Percentiles rank a stretch among this genome's conserved stretches.
phyloP scores from a whole-genome alignment of 2,797 vertebrate genomes.

The Neoniphon sammara region DNA sequence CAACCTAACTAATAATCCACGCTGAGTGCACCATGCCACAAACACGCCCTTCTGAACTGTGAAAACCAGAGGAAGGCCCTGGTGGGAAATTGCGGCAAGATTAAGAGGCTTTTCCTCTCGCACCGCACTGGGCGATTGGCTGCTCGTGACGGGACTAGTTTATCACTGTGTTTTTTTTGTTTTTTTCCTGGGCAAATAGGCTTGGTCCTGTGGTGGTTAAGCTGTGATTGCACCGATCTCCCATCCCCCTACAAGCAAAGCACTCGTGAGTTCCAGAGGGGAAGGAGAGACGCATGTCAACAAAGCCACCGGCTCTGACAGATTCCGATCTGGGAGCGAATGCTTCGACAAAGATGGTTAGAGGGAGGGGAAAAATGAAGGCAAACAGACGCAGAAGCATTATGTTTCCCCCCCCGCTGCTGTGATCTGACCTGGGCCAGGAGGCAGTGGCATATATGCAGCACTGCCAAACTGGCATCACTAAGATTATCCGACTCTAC shows the following conservation, averaged over 20 bases:
- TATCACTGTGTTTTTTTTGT: conserved; percentile 2
- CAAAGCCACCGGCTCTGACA: conserved; percentile 54
- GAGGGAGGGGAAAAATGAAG: conserved; percentile 33
- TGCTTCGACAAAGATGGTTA: conserved; percentile 28
- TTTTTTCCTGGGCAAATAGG: conserved; percentile 41
- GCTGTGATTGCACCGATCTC: conserved; percentile 34
- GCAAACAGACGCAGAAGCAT: conserved; percentile 50
- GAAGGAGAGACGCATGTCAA: conserved; percentile 40
- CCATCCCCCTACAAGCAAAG: conserved; percentile 31
- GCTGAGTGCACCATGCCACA: conserved; percentile 6
- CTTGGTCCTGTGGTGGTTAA: conserved; percentile 19
- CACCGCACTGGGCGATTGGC: conserved; percentile 34
- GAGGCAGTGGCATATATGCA: conserved; percentile 51
- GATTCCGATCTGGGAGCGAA: conserved; percentile 56
- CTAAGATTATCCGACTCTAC: conserved; percentile 72
- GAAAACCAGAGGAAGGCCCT: conserved; percentile 29
- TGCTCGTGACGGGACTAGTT: conserved; percentile 25
- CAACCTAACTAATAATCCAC: conserved; percentile 20
- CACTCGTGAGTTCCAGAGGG: conserved; percentile 31
- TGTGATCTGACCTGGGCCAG: conserved; percentile 65
- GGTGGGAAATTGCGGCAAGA: conserved; percentile 52
- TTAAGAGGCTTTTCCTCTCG: conserved; percentile 57
- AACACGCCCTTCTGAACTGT: conserved; percentile 2
- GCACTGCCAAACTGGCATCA: conserved; percentile 69
- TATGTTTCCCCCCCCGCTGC: conserved; percentile 57